A percentile compares a stretch with the other conserved stretches of the same genome.
phyloP scores from a whole-genome alignment of 1,140 invertebrate genomes.

The Drosophila tropicalis region DNA sequence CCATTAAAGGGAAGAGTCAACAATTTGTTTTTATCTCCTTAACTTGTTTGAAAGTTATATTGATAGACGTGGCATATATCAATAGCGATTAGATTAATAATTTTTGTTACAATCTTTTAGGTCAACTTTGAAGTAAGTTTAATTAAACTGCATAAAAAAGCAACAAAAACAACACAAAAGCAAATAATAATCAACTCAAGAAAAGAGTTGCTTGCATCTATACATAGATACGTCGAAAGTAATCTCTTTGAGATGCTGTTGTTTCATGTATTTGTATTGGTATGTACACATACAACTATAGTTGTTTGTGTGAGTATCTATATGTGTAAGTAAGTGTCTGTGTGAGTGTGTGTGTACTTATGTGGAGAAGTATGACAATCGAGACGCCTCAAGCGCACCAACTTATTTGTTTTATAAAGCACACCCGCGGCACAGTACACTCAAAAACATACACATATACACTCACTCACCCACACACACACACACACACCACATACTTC shows the following conservation, averaged over 20 bases:
- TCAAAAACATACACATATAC: slow-evolving; percentile 33
- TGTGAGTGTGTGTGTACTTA: slow-evolving; percentile 23
- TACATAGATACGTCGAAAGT: slow-evolving; percentile 1
- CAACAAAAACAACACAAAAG: background rate
- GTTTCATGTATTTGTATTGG: background rate
- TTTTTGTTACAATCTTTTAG: background rate
- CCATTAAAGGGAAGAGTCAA: too few species aligned
- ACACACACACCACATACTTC: slow-evolving; percentile 39
- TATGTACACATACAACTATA: background rate
- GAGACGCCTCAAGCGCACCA: slow-evolving; percentile 63
- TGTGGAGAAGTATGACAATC: slow-evolving; percentile 61
- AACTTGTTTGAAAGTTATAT: too few species aligned
- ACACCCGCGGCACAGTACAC: slow-evolving; percentile 59
- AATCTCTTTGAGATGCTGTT: slow-evolving; percentile 20
- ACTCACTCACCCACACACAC: slow-evolving; percentile 36
- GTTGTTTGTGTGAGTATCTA: slow-evolving; percentile 4
- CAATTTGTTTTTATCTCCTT: too few species aligned
- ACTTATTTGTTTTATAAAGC: slow-evolving; percentile 80
- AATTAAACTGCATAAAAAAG: slow-evolving; percentile 1
- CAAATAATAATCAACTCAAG: slow-evolving; percentile 13
- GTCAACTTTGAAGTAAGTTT: slow-evolving; percentile 7
- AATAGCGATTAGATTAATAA: background rate
- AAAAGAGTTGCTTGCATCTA: slow-evolving; percentile 4
- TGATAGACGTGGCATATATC: too few species aligned
- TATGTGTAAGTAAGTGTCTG: background rate